These are phyloP conservation scores for Archivesica marissinica DNA, from an alignment of 1,140 invertebrate genomes.

Conservation along the genomic window DNA sequence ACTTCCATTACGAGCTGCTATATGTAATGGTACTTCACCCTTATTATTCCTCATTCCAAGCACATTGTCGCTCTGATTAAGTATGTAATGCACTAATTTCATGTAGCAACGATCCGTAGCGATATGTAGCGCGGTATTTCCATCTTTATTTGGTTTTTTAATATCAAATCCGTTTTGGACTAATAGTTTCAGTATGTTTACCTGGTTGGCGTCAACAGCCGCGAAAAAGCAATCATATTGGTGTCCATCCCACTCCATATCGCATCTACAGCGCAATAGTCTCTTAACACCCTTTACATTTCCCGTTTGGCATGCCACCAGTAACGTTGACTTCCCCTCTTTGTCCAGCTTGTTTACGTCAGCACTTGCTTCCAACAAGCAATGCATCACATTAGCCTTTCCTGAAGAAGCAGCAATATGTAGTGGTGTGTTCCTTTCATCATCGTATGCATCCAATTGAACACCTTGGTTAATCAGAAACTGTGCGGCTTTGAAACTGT, in stretches of 20 bases:
- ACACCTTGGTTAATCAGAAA: background rate
- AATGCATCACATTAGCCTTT: background rate
- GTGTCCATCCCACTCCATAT: background rate
- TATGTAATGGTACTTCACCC: background rate
- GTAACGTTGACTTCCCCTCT: background rate
- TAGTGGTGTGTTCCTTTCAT: background rate
- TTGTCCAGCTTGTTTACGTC: background rate
- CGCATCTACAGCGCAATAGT: background rate
- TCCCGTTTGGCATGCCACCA: background rate
- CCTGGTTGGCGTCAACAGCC: background rate
- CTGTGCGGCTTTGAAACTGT: background rate
- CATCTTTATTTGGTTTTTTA: background rate
- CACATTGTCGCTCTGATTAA: background rate
- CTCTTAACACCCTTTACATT: constrained; percentile 1
- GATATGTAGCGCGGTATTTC: background rate
- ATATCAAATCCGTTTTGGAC: background rate
- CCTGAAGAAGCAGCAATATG: constrained; percentile 2
- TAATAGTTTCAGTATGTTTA: background rate
- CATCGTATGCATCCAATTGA: constrained; percentile 21
- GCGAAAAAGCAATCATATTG: background rate
- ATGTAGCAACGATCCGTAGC: background rate
- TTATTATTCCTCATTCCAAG: background rate
- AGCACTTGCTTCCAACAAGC: constrained; percentile 18
- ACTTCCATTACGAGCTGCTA: background rate
- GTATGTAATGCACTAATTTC: background rate